Percentiles rank a stretch among this genome's conserved stretches.
Evolutionary conservation across 2,888 invertebrate genomes (phyloP).

Genomic region (Apamea anceps): DNA sequence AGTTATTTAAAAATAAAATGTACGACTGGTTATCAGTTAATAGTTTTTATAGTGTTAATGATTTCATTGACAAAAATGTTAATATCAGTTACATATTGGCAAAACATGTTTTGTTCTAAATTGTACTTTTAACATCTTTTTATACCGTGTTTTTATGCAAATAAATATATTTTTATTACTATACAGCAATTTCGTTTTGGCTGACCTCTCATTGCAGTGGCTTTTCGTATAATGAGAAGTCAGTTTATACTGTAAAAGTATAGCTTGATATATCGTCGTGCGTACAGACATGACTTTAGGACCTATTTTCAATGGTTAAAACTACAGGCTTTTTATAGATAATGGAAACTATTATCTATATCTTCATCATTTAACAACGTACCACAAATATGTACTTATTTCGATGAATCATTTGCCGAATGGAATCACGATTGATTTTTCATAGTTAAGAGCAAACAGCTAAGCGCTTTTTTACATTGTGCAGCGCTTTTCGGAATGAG

Average conservation of each 20-base stretch:
- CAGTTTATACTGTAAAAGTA: not conserved
- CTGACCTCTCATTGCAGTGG: not conserved
- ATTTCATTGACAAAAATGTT: not conserved
- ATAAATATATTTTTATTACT: not conserved
- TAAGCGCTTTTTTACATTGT: not conserved
- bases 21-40: not conserved
- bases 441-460: not conserved
- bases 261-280: not conserved
- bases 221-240: not conserved
- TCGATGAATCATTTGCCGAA: conserved; percentile 28
- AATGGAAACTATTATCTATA: conserved; percentile 11
- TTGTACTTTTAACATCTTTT: not conserved
- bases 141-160: not conserved
- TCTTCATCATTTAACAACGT: not conserved
- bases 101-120: not conserved
- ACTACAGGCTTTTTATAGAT: not conserved
- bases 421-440: conserved; percentile 36
- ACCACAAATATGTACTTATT: conserved; percentile 49
- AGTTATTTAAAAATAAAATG: not conserved
- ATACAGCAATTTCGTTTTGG: not conserved
- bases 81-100: not conserved
- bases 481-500: conserved; percentile 35
- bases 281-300: not conserved
- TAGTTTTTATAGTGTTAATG: not conserved
- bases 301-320: not conserved